A percentile compares a stretch with the other conserved stretches of the same genome.
Evolutionary conservation across 2,888 invertebrate genomes (phyloP).

Genomic region (Acrobasis consociella): DNA sequence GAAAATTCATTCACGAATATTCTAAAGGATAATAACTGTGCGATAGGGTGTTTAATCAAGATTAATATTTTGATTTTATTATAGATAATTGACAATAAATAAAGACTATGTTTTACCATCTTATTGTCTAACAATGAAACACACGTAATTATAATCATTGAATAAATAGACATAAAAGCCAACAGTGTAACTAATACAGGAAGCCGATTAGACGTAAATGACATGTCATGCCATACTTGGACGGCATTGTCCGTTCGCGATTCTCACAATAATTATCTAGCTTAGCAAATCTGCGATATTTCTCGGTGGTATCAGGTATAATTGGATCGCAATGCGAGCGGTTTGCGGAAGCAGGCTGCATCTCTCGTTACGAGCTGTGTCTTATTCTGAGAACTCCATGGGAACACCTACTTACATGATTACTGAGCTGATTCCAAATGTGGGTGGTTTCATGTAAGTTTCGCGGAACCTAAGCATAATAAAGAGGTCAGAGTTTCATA

Average conservation of each 20-base stretch:
- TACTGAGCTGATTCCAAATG: background rate
- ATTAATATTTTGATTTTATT: too few species aligned
- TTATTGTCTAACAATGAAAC: background rate
- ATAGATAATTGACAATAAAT: background rate
- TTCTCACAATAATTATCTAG: slow-evolving; percentile 73
- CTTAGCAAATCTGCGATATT: slow-evolving; percentile 67
- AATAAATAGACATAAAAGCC: slow-evolving; percentile 16
- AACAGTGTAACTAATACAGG: slow-evolving; percentile 40
- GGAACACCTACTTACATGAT: slow-evolving; percentile 49
- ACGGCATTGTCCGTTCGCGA: slow-evolving; percentile 57
- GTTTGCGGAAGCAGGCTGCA: slow-evolving; percentile 73
- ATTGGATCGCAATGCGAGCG: slow-evolving; percentile 78
- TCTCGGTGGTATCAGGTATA: slow-evolving; percentile 75
- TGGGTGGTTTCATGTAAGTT: background rate
- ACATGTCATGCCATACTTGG: slow-evolving; percentile 50
- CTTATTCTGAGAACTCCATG: slow-evolving; percentile 77
- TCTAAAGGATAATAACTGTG: too few species aligned
- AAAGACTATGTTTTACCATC: background rate
- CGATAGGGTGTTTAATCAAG: too few species aligned
- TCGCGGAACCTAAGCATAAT: background rate
- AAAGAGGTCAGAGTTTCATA: too few species aligned
- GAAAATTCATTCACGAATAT: too few species aligned
- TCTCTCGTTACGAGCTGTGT: slow-evolving; percentile 76
- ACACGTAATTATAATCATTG: slow-evolving; percentile 23
- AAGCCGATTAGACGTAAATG: slow-evolving; percentile 46